Conservation (phyloP, 2,797 vertebrate species). For the Schizothorax lantsangensis region DNA sequence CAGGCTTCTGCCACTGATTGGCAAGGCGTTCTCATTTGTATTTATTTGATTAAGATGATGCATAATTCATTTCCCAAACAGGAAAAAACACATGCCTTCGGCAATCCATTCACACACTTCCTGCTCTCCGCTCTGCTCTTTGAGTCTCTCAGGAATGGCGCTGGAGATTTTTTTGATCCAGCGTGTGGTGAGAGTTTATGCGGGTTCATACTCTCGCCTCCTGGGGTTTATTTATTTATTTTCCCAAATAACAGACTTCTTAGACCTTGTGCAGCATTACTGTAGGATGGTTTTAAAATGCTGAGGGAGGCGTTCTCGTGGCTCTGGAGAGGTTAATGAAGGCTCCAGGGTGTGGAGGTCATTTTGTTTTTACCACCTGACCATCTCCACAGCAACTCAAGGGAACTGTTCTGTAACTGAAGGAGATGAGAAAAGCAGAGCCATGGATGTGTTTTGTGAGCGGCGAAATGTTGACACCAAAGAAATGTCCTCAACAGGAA, state of each 20-base stretch:
- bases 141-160: constrained; percentile 35
- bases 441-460: background rate
- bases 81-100: constrained; percentile 55
- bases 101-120: constrained; percentile 50
- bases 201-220: constrained; percentile 10
- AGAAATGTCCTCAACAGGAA: background rate
- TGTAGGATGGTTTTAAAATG: constrained; percentile 6
- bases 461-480: background rate
- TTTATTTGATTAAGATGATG: constrained; percentile 55
- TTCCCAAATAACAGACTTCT: background rate
- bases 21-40: constrained; percentile 47
- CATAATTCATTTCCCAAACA: constrained; percentile 55
- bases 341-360: constrained; percentile 16
- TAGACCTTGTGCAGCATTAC: background rate
- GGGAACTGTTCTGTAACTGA: constrained; percentile 1
- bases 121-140: constrained; percentile 15
- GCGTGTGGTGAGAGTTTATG: constrained; percentile 31
- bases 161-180: constrained; percentile 39
- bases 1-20: constrained; percentile 44
- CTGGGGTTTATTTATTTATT: constrained; percentile 29
- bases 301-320: constrained; percentile 9
- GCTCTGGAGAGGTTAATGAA: constrained; percentile 27
- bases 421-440: background rate
- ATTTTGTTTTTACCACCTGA: constrained; percentile 13
- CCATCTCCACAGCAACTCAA: constrained; percentile 24